Conservation (phyloP, 1,140 invertebrate species). For the Cherax destructor region DNA sequence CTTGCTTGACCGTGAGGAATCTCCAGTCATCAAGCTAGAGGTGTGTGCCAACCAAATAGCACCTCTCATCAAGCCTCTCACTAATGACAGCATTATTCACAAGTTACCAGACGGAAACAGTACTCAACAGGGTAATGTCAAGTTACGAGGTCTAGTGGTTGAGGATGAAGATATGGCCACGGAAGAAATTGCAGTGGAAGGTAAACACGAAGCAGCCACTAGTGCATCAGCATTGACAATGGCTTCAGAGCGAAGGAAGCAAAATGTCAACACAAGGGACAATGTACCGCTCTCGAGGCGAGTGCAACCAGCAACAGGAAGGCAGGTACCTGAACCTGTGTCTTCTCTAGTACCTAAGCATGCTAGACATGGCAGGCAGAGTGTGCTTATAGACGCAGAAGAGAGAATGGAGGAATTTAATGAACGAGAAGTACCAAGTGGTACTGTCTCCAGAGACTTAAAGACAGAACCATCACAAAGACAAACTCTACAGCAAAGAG, state of each 20-base stretch:
- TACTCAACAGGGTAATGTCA: not conserved
- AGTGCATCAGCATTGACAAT: not conserved
- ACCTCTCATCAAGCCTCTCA: constrained; percentile 72
- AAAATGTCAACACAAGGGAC: not conserved
- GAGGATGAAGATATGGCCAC: not conserved
- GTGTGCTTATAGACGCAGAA: not conserved
- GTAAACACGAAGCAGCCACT: not conserved
- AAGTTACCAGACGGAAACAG: not conserved
- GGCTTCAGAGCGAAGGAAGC: not conserved
- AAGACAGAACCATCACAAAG: not conserved
- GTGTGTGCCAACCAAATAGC: constrained; percentile 86
- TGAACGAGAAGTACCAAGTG: not conserved
- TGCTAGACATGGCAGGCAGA: not conserved
- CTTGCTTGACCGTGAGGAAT: constrained; percentile 86
- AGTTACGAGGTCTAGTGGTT: not conserved
- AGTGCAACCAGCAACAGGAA: not conserved
- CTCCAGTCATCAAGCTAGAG: constrained; percentile 82
- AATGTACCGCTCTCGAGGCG: constrained; percentile 3
- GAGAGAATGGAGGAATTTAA: not conserved
- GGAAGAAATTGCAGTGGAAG: not conserved
- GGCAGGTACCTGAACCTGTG: not conserved
- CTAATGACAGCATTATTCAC: not conserved
- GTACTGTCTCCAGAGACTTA: not conserved
- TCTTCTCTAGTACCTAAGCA: not conserved
- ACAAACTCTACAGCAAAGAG: not conserved